Percentiles rank a stretch among this genome's conserved stretches.
Evolutionary conservation across 2,888 invertebrate genomes (phyloP).

Genomic region (Petrophora chlorosata): DNA sequence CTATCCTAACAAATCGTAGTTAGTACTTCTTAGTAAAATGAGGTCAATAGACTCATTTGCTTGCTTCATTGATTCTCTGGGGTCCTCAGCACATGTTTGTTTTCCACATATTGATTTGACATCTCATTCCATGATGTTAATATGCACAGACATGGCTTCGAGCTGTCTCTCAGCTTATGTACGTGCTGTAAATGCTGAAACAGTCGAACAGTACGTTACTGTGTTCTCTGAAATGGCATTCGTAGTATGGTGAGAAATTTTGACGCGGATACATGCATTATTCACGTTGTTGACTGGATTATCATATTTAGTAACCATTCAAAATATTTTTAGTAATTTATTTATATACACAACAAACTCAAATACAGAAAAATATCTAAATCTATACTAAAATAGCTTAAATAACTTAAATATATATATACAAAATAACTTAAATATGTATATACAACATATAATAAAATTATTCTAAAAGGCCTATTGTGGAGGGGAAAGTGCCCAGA

Average conservation of each 20-base stretch:
- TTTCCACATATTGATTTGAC: constrained; percentile 31
- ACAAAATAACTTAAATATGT: too few relatives aligned
- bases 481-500: too few relatives aligned
- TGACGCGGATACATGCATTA: constrained; percentile 26
- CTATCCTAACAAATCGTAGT: constrained; percentile 13
- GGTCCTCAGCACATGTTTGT: constrained; percentile 11
- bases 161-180: constrained; percentile 33
- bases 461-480: too few relatives aligned
- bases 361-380: too few relatives aligned
- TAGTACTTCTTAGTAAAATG: constrained; percentile 11
- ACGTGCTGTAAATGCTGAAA: constrained; percentile 32
- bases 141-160: constrained; percentile 35
- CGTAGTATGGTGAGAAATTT: constrained; percentile 48
- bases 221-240: constrained; percentile 36
- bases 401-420: too few relatives aligned
- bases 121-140: constrained; percentile 32
- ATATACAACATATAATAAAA: too few relatives aligned
- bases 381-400: too few relatives aligned
- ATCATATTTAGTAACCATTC: not conserved
- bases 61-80: constrained; percentile 11
- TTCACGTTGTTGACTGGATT: constrained; percentile 19
- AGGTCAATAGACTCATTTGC: constrained; percentile 26
- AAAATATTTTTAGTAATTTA: not conserved
- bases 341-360: too few relatives aligned
- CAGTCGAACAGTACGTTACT: constrained; percentile 14